These are phyloP conservation scores for Lepus timidus DNA, from an alignment of 2,113 vertebrate species.

Conservation along the genomic window DNA sequence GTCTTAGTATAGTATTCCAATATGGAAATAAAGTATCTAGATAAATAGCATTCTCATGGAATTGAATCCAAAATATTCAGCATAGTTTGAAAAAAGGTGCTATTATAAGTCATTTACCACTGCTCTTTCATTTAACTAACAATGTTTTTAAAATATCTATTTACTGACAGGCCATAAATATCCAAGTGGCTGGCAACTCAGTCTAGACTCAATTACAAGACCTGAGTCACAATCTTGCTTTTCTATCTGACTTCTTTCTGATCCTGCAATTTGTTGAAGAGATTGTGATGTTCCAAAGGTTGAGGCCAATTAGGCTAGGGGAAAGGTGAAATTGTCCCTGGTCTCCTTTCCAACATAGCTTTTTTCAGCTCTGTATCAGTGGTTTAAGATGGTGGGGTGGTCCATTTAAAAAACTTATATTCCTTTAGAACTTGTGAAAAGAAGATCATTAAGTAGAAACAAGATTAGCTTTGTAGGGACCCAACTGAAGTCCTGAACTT, in stretches of 20 bases:
- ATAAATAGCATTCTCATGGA: not conserved
- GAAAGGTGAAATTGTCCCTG: not conserved
- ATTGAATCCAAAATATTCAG: slow-evolving; percentile 14
- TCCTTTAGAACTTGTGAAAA: not conserved
- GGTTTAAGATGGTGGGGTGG: not conserved
- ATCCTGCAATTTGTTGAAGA: slow-evolving; percentile 24
- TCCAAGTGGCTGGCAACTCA: slow-evolving; percentile 17
- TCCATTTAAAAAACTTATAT: not conserved
- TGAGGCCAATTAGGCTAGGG: not conserved
- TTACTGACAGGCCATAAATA: slow-evolving; percentile 8
- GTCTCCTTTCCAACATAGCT: not conserved
- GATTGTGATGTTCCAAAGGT: slow-evolving; percentile 45
- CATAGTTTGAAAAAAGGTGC: not conserved
- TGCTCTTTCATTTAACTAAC: slow-evolving; percentile 33
- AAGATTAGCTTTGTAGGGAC: not conserved
- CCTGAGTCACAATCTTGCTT: not conserved
- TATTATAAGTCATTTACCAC: not conserved
- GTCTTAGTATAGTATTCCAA: not conserved
- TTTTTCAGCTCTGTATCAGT: not conserved
- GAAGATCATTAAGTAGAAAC: not conserved
- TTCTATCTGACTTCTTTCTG: slow-evolving; percentile 24
- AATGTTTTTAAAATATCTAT: not conserved
- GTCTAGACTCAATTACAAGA: not conserved
- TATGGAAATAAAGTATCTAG: not conserved
- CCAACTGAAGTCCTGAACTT: not conserved